Base-by-base conservation (phyloP, 2,888 invertebrate genomes). In the Seira musarum region DNA sequence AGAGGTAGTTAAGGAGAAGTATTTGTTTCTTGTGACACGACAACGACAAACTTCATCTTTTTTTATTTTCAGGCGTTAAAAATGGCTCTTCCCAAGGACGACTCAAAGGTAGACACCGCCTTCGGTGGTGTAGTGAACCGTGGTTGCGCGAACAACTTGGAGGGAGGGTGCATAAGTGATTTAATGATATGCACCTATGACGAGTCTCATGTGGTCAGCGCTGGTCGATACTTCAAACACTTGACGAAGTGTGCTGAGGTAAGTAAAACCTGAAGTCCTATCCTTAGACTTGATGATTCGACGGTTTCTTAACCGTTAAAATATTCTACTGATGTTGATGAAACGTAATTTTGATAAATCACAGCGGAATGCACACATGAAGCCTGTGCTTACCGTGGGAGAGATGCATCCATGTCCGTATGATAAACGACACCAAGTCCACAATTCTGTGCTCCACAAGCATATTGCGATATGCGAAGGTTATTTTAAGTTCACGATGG, bases 391-490 rank as follows among this genome's bases (percentile, higher is more conserved):
- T 46, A 10, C 8, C 13, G 6, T 46, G 60, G 61, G 17, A 17
- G 49, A 49, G 40, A 61, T 76, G 49, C 2, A 21, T 6, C 13
- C 67, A 10, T 79, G 79, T 24, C 67, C 67, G 13, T 79, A 17
- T 49, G 61, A 73, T 19, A n/a, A 25, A 2, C 21, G 49, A 1
- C 79, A 79, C 35, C 72, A 73, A 19, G 40, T 79, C 2, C 72
- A 79, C n/a, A 6, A 5, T 8, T 40, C 49, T 1, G 72, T 68
- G 3, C 15, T 73, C 49, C 17, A 63, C 1, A 49, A 68, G 22
- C 79, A 79, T 24, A 53, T 73, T 8, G 3, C 61, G 13, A 2
- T 79, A 8, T 79, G 79, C 21, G 79, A 72, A 21, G 67, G 35
- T 1, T 68, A 68, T 35, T 79, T 68, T 24, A 68, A 63, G 13